Evolutionary conservation across 2,113 vertebrate species (phyloP).

Genomic region (Eurypyga helias): DNA sequence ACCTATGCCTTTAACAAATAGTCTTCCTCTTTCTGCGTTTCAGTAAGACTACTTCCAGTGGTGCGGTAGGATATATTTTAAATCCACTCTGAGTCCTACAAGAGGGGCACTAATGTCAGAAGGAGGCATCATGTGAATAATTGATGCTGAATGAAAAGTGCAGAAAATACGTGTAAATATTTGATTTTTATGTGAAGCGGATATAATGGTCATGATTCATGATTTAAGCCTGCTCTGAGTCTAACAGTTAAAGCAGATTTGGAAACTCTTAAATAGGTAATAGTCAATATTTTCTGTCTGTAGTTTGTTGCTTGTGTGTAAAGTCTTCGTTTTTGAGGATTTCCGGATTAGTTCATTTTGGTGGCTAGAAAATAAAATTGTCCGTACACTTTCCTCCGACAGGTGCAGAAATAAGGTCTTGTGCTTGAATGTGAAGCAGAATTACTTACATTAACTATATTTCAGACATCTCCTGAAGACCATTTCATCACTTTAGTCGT

Average conservation of each 20-base stretch:
- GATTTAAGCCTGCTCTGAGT: background rate
- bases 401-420: background rate
- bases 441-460: background rate
- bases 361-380: background rate
- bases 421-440: background rate
- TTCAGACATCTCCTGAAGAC: background rate
- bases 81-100: rapidly evolving
- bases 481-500: background rate
- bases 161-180: background rate
- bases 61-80: background rate
- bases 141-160: background rate
- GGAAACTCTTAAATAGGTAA: background rate
- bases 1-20: background rate
- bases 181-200: background rate
- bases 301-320: background rate
- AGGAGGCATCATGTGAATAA: background rate
- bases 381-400: background rate
- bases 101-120: background rate
- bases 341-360: background rate
- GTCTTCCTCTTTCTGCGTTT: background rate
- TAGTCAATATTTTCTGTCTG: background rate
- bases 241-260: background rate
- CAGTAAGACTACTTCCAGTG: background rate
- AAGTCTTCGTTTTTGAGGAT: background rate
- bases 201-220: background rate